Conservation (phyloP, 2,797 vertebrate genomes). For the Tolypeutes matacus region DNA sequence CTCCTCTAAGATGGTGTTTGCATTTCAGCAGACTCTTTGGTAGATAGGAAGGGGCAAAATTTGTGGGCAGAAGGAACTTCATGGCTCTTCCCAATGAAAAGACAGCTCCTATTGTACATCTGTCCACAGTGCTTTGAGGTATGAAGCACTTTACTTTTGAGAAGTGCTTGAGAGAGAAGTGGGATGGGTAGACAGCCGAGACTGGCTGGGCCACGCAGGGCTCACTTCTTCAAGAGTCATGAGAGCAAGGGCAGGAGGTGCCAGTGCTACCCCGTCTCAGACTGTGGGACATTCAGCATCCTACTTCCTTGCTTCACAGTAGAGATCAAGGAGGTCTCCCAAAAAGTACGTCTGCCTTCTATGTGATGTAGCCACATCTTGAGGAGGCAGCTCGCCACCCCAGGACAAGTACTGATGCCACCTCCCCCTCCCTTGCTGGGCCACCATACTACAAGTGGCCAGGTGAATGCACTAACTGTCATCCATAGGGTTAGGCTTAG, state of each 20-base stretch:
- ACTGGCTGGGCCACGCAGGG: not conserved
- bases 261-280: too few species aligned
- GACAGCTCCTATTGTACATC: not conserved
- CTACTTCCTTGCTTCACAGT: not conserved
- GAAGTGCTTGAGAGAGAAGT: accelerated
- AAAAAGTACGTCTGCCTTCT: not conserved
- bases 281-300: not conserved
- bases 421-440: not conserved
- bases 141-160: not conserved
- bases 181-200: not conserved
- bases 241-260: too few species aligned
- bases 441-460: not conserved
- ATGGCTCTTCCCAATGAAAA: not conserved
- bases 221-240: not conserved
- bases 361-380: not conserved
- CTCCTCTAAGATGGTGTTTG: not conserved
- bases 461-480: not conserved
- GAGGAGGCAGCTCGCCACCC: not conserved
- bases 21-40: not conserved
- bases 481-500: not conserved
- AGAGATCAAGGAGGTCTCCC: too few species aligned
- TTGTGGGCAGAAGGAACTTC: not conserved
- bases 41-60: not conserved
- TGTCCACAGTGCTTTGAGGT: not conserved
- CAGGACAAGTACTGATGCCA: accelerated